phyloP scores from a whole-genome alignment of 2,797 vertebrate species.

The Oceanodroma leucorhoa region DNA sequence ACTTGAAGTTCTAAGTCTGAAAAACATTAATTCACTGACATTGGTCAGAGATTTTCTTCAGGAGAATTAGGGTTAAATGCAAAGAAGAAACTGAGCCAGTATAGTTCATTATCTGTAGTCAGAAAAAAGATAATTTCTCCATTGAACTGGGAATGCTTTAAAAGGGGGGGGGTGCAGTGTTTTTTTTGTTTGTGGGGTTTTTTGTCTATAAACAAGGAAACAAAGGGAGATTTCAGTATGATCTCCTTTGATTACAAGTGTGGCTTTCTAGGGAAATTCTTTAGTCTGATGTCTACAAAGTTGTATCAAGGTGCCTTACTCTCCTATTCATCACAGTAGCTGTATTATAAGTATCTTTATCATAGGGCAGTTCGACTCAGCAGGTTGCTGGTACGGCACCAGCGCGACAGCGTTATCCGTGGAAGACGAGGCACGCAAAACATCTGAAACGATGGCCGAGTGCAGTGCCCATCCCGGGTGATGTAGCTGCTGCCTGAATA shows the following conservation, averaged over 20 bases:
- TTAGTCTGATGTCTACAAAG: neutral
- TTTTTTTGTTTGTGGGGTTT: neutral
- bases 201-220: neutral
- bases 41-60: neutral
- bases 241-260: neutral
- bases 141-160: neutral
- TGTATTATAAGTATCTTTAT: neutral
- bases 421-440: neutral
- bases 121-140: neutral
- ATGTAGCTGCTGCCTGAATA: neutral
- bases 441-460: accelerated
- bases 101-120: neutral
- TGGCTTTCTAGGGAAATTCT: neutral
- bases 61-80: neutral
- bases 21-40: neutral
- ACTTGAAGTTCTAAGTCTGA: neutral
- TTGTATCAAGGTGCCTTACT: neutral
- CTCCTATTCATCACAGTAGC: neutral
- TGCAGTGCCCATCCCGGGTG: too few relatives aligned
- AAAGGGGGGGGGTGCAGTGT: accelerated
- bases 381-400: neutral
- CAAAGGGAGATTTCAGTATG: neutral
- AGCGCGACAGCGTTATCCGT: neutral
- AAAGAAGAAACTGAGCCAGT: neutral
- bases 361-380: too few relatives aligned